phyloP scores from a whole-genome alignment of 2,888 invertebrate species.

The Napeogenes sylphis region DNA sequence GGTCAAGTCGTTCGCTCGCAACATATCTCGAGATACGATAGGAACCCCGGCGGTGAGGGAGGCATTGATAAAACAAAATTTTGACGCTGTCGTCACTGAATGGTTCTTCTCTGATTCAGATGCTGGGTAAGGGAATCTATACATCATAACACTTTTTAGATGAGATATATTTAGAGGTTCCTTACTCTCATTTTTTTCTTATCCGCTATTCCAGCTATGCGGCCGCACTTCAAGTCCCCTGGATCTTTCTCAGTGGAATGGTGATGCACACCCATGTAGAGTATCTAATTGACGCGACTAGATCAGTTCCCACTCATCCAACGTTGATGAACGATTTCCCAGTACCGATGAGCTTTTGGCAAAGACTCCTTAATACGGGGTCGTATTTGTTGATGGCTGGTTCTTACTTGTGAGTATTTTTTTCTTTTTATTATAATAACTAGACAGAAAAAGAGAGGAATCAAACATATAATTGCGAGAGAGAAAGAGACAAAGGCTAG shows the following conservation, averaged over 20 bases:
- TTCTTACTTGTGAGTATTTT: slow-evolving; percentile 37
- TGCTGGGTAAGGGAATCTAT: slow-evolving; percentile 40
- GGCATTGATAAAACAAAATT: slow-evolving; percentile 38
- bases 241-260: slow-evolving; percentile 46
- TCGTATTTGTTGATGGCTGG: slow-evolving; percentile 28
- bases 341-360: slow-evolving; percentile 46
- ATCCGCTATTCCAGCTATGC: slow-evolving; percentile 40
- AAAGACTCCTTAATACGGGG: slow-evolving; percentile 40
- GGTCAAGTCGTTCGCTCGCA: slow-evolving; percentile 38
- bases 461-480: no score
- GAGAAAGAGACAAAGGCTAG: no score
- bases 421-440: no score
- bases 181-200: no score
- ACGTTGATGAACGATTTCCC: slow-evolving; percentile 38
- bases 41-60: slow-evolving; percentile 29
- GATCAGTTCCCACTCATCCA: slow-evolving; percentile 43
- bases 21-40: slow-evolving; percentile 36
- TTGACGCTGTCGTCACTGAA: slow-evolving; percentile 54
- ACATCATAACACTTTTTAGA: no score
- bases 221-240: slow-evolving; percentile 50
- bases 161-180: no score
- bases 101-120: slow-evolving; percentile 48
- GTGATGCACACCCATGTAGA: slow-evolving; percentile 42
- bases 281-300: slow-evolving; percentile 43
- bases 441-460: no score